These are phyloP conservation scores for Lepidurus arcticus DNA, from an alignment of 1,140 invertebrate species.

Conservation along the genomic window DNA sequence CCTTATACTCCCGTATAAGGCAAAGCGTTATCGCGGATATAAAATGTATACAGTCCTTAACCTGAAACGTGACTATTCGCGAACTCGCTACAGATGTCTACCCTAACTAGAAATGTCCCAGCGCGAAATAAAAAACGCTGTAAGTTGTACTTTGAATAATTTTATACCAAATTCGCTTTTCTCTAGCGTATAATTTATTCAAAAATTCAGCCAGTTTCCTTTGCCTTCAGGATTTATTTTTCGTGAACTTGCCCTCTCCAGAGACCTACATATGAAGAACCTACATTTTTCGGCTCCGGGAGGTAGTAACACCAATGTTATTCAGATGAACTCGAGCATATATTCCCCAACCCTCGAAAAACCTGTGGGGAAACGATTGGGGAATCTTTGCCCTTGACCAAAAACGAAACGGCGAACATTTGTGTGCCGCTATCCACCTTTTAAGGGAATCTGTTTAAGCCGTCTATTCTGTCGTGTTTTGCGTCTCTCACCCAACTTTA, in stretches of 20 bases:
- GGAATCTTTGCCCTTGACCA: constrained; percentile 16
- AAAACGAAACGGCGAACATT: constrained; percentile 11
- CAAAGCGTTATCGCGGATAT: constrained; percentile 10
- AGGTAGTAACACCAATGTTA: constrained; percentile 13
- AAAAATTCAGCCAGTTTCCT: constrained; percentile 4
- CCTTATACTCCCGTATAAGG: not conserved
- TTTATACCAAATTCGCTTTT: not conserved
- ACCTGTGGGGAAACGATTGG: constrained; percentile 12
- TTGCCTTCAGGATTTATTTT: constrained; percentile 15
- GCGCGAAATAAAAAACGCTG: not conserved
- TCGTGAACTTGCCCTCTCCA: not conserved
- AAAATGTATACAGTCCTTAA: not conserved
- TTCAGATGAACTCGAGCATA: constrained; percentile 15
- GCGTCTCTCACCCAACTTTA: not conserved
- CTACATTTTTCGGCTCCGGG: not conserved
- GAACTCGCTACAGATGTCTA: not conserved
- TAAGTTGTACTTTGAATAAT: not conserved
- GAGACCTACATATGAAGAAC: constrained; percentile 15
- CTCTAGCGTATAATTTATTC: not conserved
- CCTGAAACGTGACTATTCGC: not conserved
- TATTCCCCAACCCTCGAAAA: not conserved
- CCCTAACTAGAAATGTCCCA: not conserved
- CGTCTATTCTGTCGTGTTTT: not conserved
- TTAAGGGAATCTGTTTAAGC: not conserved
- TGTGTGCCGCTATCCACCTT: constrained; percentile 16